Evolutionary conservation across 2,113 vertebrate species (phyloP).

Genomic region (Siphamia tubifer): DNA sequence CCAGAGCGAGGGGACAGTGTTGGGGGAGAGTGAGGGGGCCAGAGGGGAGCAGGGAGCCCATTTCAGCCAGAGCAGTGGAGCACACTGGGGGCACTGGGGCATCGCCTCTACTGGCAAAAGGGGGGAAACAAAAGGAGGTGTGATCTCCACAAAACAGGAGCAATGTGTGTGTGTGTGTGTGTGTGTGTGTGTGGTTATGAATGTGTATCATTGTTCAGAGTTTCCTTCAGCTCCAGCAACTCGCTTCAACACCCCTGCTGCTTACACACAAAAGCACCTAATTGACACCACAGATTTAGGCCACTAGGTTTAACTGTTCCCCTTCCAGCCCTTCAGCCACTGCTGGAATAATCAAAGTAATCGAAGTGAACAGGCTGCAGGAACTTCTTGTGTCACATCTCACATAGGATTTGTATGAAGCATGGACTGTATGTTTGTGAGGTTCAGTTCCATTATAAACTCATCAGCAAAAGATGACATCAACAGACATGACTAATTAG

Average conservation of each 20-base stretch:
- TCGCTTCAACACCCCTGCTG: slow-evolving; percentile 63
- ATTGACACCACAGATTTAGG: slow-evolving; percentile 73
- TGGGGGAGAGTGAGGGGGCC: slow-evolving; percentile 1
- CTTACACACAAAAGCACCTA: slow-evolving; percentile 65
- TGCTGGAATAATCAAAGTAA: slow-evolving; percentile 38
- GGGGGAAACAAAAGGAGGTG: slow-evolving; percentile 70
- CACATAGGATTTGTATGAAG: not conserved
- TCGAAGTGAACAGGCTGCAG: slow-evolving; percentile 3
- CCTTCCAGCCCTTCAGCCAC: slow-evolving; percentile 40
- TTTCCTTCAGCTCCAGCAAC: slow-evolving; percentile 70
- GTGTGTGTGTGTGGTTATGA: slow-evolving; percentile 19
- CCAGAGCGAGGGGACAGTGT: slow-evolving; percentile 35
- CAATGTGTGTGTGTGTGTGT: slow-evolving; percentile 18
- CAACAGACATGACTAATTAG: not conserved
- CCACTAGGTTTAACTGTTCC: slow-evolving; percentile 60
- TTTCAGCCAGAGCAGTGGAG: slow-evolving; percentile 73
- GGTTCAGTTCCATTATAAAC: too few species aligned
- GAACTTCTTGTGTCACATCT: not conserved
- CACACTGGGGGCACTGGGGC: slow-evolving; percentile 73
- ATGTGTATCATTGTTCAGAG: slow-evolving; percentile 65
- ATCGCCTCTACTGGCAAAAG: slow-evolving; percentile 61
- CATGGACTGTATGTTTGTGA: too few species aligned
- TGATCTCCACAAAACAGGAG: slow-evolving; percentile 58
- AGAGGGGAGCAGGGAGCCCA: slow-evolving; percentile 49
- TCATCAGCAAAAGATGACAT: too few species aligned